Evolutionary conservation across 2,113 vertebrate species (phyloP).

Genomic region (Microtus montanus): DNA sequence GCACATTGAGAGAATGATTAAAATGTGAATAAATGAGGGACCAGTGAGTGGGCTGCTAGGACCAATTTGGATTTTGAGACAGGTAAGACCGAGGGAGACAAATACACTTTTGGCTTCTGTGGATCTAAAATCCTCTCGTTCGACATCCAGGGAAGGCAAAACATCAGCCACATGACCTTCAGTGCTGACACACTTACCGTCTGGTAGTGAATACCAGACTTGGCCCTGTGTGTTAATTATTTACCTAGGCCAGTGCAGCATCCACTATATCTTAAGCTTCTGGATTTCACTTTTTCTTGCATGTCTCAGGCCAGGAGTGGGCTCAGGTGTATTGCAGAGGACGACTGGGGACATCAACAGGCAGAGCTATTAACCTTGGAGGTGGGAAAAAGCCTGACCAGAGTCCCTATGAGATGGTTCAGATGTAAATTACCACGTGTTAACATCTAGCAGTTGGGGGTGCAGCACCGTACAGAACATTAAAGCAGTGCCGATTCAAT

Average conservation of each 20-base stretch:
- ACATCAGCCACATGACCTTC: background rate
- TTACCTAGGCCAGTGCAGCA: background rate
- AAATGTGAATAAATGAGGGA: background rate
- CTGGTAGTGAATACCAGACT: background rate
- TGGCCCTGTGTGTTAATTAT: accelerated
- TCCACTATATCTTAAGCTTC: background rate
- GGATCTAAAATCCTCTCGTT: background rate
- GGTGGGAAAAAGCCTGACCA: background rate
- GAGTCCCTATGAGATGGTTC: background rate
- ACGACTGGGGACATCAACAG: background rate
- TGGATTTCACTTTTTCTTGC: background rate
- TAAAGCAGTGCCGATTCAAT: background rate
- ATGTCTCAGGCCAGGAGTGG: background rate
- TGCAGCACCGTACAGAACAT: background rate
- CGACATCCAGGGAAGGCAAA: background rate
- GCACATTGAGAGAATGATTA: background rate
- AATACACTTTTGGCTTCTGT: background rate
- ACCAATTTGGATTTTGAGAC: background rate
- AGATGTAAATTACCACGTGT: accelerated
- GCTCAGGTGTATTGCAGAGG: background rate
- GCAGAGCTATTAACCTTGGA: background rate
- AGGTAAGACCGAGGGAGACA: background rate
- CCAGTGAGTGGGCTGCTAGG: background rate
- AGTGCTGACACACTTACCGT: accelerated
- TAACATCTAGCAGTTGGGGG: background rate